phyloP scores from a whole-genome alignment of 2,888 invertebrate genomes.

The Troides helena region DNA sequence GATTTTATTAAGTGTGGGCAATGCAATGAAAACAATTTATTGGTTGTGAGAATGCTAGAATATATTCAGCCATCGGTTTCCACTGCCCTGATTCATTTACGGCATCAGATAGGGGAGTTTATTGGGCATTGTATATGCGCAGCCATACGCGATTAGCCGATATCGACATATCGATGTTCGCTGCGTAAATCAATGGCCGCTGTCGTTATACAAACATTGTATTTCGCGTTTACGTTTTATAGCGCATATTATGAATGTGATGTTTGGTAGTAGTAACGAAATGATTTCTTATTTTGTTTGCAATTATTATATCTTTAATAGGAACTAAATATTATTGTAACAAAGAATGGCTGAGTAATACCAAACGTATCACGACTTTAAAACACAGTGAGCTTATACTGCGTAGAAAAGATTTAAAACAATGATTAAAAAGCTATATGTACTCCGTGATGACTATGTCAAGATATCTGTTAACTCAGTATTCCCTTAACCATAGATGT shows the following conservation, averaged over 20 bases:
- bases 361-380: background rate
- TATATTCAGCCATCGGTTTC: slow-evolving; percentile 18
- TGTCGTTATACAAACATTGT: slow-evolving; percentile 11
- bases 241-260: background rate
- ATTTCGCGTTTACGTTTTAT: background rate
- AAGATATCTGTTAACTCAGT: too few species aligned
- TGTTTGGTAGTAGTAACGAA: background rate
- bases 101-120: slow-evolving; percentile 26
- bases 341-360: background rate
- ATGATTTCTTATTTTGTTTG: too few species aligned
- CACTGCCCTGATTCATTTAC: slow-evolving; percentile 26
- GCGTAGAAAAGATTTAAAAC: background rate
- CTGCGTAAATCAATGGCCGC: slow-evolving; percentile 12
- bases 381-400: background rate
- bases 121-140: slow-evolving; percentile 19
- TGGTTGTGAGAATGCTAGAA: slow-evolving; percentile 6
- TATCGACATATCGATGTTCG: slow-evolving; percentile 21
- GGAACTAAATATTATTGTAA: too few species aligned
- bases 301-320: too few species aligned
- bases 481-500: too few species aligned
- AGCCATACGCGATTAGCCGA: slow-evolving; percentile 20
- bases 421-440: background rate
- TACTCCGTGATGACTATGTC: too few species aligned
- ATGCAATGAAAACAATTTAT: slow-evolving; percentile 16
- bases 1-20: slow-evolving; percentile 10